Evolutionary conservation across 1,140 invertebrate species (phyloP).

Genomic region (Drosophila takahashii): DNA sequence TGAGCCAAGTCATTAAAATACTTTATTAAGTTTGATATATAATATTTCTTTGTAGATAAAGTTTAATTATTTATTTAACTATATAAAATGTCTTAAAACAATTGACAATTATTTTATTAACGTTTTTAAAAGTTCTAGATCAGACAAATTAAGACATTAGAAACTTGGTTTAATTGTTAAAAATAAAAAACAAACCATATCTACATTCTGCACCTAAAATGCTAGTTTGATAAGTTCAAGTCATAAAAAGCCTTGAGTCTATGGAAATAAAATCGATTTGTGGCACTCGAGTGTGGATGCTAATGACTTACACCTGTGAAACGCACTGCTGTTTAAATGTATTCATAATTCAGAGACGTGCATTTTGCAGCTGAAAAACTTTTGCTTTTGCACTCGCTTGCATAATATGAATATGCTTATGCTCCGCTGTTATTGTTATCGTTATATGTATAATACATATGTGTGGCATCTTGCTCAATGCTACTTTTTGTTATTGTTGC

Average conservation of each 20-base stretch:
- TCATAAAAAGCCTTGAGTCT: slow-evolving; percentile 16
- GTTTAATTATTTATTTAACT: no score
- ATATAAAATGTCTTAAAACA: no score
- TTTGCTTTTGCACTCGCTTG: slow-evolving; percentile 66
- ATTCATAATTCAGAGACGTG: slow-evolving; percentile 58
- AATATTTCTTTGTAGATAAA: no score
- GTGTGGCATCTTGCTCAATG: slow-evolving; percentile 57
- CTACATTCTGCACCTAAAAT: neutral
- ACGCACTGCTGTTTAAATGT: slow-evolving; percentile 36
- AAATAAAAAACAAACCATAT: no score
- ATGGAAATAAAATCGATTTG: slow-evolving; percentile 24
- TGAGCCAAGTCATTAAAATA: no score
- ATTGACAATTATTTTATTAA: no score
- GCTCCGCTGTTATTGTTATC: slow-evolving; percentile 48
- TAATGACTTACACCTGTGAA: slow-evolving; percentile 45
- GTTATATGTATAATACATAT: neutral
- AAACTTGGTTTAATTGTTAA: no score
- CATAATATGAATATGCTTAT: slow-evolving; percentile 50
- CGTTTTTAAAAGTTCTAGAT: no score
- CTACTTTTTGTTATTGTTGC: slow-evolving; percentile 12
- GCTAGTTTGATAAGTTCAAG: neutral
- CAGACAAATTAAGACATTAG: no score
- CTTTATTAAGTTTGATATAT: no score
- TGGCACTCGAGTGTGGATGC: slow-evolving; percentile 42
- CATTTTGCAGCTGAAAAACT: slow-evolving; percentile 51